Evolutionary conservation across 2,797 vertebrate species (phyloP), one percentile per base, ranked within the genome.

Genomic region (Enteromius anoplus): DNA sequence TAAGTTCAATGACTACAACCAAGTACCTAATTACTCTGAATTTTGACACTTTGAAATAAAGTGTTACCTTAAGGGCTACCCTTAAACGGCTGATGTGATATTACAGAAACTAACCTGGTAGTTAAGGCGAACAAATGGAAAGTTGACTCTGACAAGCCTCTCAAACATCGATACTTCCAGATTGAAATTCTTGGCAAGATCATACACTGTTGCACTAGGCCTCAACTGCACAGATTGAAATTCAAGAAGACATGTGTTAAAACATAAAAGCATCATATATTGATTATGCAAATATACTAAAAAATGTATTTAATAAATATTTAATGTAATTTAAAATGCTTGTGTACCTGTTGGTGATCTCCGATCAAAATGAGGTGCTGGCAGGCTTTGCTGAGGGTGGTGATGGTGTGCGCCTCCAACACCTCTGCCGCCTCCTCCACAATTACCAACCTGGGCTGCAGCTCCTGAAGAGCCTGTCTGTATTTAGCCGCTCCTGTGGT

Each of bases 121-220:
- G 93, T 96, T 95, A 75, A 99, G 96, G 86, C 95, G 93, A 80
- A 97, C 96, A 86, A 90, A 98, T 8, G 97, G 97, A 82, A 97
- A 91, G 47, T 93, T 86, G 37, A 96, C 94, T 78, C 92, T 95
- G 88, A 99, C 95, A 77, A 99, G 95, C 53, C 97, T 95, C 90
- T 99, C 98, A 93, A 99, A 99, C 93, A 99, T 96, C 62, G 98
- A 99, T 75, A 98, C 95, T 89, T 98, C 97, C 51, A 99, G 93
- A 90, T 94, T 93, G 93, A 96, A 98, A 91, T 97, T 97, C 92
- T 94, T 98, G 70, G 97, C 97, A 70, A 99, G 94, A 19, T 98
- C 97, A 79, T 96, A 98, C 0, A 98, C 97, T 0, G 97, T 99
- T 86, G 96, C 94, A 88, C 95, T 97, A 79, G 98, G 97, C 17